Percentiles rank a stretch among this genome's conserved stretches.
phyloP scores from a whole-genome alignment of 2,888 invertebrate species.

The Drosophila atripex region DNA sequence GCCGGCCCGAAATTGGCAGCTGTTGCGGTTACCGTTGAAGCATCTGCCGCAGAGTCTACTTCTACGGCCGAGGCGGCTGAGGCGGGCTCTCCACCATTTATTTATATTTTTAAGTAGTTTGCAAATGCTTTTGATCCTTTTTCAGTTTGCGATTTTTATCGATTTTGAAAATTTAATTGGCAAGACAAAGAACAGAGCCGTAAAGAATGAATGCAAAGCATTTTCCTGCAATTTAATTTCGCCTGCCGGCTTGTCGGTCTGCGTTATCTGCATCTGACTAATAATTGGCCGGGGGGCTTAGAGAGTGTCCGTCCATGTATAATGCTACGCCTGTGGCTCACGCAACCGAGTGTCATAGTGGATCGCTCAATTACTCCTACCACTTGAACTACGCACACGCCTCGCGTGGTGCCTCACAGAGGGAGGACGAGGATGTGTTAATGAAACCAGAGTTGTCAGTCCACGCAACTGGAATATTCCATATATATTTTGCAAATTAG shows the following conservation, averaged over 20 bases:
- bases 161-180: slow-evolving; percentile 66
- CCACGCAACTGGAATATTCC: slow-evolving; percentile 17
- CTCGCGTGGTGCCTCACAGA: slow-evolving; percentile 16
- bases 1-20: slow-evolving; percentile 33
- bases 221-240: slow-evolving; percentile 27
- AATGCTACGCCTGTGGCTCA: slow-evolving; percentile 10
- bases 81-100: slow-evolving; percentile 25
- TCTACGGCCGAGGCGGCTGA: slow-evolving; percentile 18
- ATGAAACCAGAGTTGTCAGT: slow-evolving; percentile 7
- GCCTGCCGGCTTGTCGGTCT: slow-evolving; percentile 2
- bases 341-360: slow-evolving; percentile 28
- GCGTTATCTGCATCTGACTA: slow-evolving; percentile 38
- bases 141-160: slow-evolving; percentile 62
- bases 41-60: slow-evolving; percentile 54
- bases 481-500: background rate
- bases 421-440: slow-evolving; percentile 24
- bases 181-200: slow-evolving; percentile 15
- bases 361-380: slow-evolving; percentile 58
- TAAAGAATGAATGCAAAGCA: slow-evolving; percentile 61
- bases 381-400: slow-evolving; percentile 56
- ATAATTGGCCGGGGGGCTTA: slow-evolving; percentile 35
- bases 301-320: slow-evolving; percentile 13
- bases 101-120: slow-evolving; percentile 51
- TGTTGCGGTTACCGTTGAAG: slow-evolving; percentile 44
- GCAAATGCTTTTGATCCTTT: slow-evolving; percentile 43